A percentile compares a stretch with the other conserved stretches of the same genome.
phyloP scores from a whole-genome alignment of 2,113 vertebrate species.

The Lonchura striata region DNA sequence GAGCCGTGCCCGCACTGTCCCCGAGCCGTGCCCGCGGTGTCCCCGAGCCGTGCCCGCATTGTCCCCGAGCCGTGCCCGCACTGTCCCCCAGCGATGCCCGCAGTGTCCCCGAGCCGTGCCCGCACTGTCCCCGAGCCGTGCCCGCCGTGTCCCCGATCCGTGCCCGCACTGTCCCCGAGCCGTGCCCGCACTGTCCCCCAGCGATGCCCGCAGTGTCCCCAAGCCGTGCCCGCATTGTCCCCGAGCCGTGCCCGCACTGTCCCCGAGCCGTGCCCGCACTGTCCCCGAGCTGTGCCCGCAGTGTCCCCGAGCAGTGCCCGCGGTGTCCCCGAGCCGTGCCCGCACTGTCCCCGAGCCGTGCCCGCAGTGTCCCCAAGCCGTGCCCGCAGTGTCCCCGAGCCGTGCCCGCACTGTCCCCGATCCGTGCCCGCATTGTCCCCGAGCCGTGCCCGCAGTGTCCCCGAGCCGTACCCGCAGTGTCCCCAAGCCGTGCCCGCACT shows the following conservation, averaged over 20 bases:
- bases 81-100: neutral
- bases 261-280: rapidly evolving
- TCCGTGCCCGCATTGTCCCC: too few species aligned
- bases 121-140: rapidly evolving
- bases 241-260: rapidly evolving
- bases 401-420: neutral
- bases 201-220: neutral
- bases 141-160: rapidly evolving
- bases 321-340: neutral
- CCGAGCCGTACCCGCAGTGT: too few species aligned
- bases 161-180: rapidly evolving
- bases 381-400: neutral
- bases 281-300: neutral
- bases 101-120: neutral
- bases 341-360: rapidly evolving
- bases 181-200: rapidly evolving
- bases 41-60: neutral
- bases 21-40: too few species aligned
- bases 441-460: too few species aligned
- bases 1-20: too few species aligned
- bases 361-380: neutral
- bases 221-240: rapidly evolving
- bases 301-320: rapidly evolving
- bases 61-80: neutral
- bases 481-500: too few species aligned